Conservation (phyloP, 2,797 vertebrate genomes). For the Pseudochaenichthys georgianus region DNA sequence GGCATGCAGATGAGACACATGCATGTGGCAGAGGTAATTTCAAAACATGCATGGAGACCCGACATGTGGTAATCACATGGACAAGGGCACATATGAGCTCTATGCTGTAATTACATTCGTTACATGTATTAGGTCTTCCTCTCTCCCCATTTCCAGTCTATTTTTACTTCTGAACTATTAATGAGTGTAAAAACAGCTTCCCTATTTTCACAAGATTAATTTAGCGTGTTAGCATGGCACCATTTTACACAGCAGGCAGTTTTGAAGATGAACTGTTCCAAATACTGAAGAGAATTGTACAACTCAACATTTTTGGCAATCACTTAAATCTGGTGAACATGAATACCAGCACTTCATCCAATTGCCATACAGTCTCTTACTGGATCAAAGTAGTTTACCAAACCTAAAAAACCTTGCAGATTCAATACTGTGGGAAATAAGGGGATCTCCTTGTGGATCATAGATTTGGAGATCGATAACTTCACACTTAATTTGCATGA, state of each 20-base stretch:
- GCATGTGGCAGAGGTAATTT: slow-evolving; percentile 20
- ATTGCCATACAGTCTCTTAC: neutral
- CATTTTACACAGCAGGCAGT: too few relatives aligned
- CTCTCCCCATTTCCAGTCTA: too few relatives aligned
- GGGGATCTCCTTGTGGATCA: too few relatives aligned
- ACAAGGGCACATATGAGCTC: neutral
- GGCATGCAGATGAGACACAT: slow-evolving; percentile 31
- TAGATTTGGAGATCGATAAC: too few relatives aligned
- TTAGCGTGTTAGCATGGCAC: too few relatives aligned
- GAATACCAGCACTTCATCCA: neutral
- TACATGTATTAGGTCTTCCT: slow-evolving; percentile 17
- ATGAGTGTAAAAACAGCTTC: too few relatives aligned
- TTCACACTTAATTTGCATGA: too few relatives aligned
- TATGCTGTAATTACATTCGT: slow-evolving; percentile 23
- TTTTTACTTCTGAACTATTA: too few relatives aligned
- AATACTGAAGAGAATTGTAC: neutral
- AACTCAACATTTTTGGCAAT: neutral
- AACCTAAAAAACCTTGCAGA: neutral
- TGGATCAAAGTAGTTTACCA: neutral
- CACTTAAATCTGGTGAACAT: too few relatives aligned
- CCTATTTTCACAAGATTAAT: too few relatives aligned
- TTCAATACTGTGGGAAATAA: too few relatives aligned
- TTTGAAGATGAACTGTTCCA: neutral
- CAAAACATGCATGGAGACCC: slow-evolving; percentile 4
- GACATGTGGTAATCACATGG: slow-evolving; percentile 56